Evolutionary conservation across 1,140 invertebrate species (phyloP), one percentile per base, ranked within the genome.

Genomic region (Zaprionus nigranus): DNA sequence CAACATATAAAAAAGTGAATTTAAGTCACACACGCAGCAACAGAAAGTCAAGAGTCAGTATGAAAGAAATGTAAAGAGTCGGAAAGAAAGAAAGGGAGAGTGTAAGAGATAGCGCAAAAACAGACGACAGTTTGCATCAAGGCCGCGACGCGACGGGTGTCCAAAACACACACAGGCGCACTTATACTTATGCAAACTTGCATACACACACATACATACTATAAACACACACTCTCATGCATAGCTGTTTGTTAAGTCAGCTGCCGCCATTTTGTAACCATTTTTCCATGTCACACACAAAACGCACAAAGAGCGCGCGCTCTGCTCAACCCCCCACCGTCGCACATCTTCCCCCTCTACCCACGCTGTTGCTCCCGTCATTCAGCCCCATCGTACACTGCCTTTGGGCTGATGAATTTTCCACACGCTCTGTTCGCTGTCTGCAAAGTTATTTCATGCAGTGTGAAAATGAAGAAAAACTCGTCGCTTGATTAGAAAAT

Each of bases 181-280:
- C 40, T 43, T 43, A 17, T 7, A 43, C 40, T 43, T n/a, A 7
- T 34, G 30, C 30, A 34, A 34, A 34, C 30, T 34, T 34, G 30
- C 64, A 28, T 36, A 72, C 22, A 56, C 51, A 43, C 36, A 12
- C 30, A 11, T 34, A 34, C 30, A 34, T 9, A 34, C 30, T 34
- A 11, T 34, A 26, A 24, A 61, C 60, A 53, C 30, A 69, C 24
- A 59, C 36, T 65, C 56, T 43, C 38, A 38, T 69, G 67, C 54
- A 30, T 76, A 61, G 34, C 56, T 64, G 54, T 69, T 64, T 78
- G 79, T 82, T 71, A 82, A 83, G 81, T 80, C 81, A 86, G 79
- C 68, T 86, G 82, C 83, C 82, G 73, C 83, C 83, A 86, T 86
- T 86, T 86, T 87, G 83, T 82, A 82, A 64, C 68, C 72, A 87